phyloP scores from a whole-genome alignment of 2,113 vertebrate genomes.

The Macroglossus sobrinus region DNA sequence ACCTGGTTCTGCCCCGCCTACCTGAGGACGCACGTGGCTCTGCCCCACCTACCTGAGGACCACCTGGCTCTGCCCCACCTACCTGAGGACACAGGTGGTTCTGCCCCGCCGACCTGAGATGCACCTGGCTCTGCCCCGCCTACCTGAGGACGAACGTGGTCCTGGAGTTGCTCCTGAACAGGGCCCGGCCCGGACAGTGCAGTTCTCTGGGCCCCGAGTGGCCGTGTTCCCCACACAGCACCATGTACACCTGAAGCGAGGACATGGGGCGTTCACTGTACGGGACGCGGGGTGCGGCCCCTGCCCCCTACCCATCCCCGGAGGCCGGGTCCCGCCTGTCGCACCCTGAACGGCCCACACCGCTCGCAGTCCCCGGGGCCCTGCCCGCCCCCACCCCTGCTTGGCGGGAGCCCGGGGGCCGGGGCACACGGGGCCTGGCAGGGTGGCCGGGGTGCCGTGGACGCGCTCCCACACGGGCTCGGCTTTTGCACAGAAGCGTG shows the following conservation, averaged over 20 bases:
- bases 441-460: rapidly evolving
- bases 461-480: rapidly evolving
- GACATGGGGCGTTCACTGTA: background rate
- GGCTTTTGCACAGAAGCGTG: background rate
- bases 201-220: conserved; percentile 86
- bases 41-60: too few relatives aligned
- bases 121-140: too few relatives aligned
- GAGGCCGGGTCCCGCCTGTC: too few relatives aligned
- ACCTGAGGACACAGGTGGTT: conserved; percentile 89
- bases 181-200: conserved; percentile 76
- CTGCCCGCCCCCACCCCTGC: too few relatives aligned
- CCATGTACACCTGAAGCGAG: conserved; percentile 83
- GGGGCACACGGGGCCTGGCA: rapidly evolving
- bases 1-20: conserved; percentile 59
- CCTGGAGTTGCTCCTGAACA: conserved; percentile 86
- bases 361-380: too few relatives aligned
- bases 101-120: conserved; percentile 83
- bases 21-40: conserved; percentile 88
- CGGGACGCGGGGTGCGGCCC: too few relatives aligned
- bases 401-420: too few relatives aligned
- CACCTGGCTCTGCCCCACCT: too few relatives aligned
- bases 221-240: conserved; percentile 83
- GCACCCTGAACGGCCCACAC: too few relatives aligned
- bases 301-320: too few relatives aligned
- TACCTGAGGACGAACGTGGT: conserved; percentile 89